Percentiles rank a stretch among this genome's conserved stretches.
Conservation (phyloP, 2,797 vertebrate genomes). For the Valencia hispanica region DNA sequence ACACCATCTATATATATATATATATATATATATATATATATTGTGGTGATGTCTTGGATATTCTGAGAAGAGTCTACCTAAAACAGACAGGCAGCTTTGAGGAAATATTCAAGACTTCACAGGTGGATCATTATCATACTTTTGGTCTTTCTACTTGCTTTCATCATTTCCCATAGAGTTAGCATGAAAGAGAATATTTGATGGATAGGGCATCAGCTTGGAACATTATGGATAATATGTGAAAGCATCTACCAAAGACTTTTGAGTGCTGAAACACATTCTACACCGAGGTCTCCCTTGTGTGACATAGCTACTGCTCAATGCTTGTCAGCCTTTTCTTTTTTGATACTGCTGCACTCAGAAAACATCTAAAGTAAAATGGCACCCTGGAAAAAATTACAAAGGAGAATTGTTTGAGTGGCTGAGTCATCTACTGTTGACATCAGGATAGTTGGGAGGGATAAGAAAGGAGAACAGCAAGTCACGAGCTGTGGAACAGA, state of each 20-base stretch:
- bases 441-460: slow-evolving; percentile 28
- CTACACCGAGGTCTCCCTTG: slow-evolving; percentile 42
- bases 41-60: background rate
- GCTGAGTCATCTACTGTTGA: slow-evolving; percentile 56
- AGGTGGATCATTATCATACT: slow-evolving; percentile 4
- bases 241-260: slow-evolving; percentile 40
- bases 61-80: background rate
- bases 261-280: slow-evolving; percentile 55
- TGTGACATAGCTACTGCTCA: slow-evolving; percentile 29
- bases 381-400: slow-evolving; percentile 49
- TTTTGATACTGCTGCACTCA: slow-evolving; percentile 51
- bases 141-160: slow-evolving; percentile 28
- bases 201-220: slow-evolving; percentile 37
- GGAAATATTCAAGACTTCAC: slow-evolving; percentile 13
- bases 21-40: background rate
- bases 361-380: slow-evolving; percentile 49
- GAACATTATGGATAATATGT: slow-evolving; percentile 50
- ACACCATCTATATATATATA: background rate
- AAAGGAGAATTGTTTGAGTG: slow-evolving; percentile 45
- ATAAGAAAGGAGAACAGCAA: slow-evolving; percentile 35
- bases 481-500: slow-evolving; percentile 51
- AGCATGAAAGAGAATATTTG: slow-evolving; percentile 47
- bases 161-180: slow-evolving; percentile 22
- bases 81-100: slow-evolving; percentile 2
- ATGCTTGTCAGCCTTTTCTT: slow-evolving; percentile 58